A percentile compares a stretch with the other conserved stretches of the same genome.
phyloP scores from a whole-genome alignment of 1,140 invertebrate genomes.

The Diuraphis noxia region DNA sequence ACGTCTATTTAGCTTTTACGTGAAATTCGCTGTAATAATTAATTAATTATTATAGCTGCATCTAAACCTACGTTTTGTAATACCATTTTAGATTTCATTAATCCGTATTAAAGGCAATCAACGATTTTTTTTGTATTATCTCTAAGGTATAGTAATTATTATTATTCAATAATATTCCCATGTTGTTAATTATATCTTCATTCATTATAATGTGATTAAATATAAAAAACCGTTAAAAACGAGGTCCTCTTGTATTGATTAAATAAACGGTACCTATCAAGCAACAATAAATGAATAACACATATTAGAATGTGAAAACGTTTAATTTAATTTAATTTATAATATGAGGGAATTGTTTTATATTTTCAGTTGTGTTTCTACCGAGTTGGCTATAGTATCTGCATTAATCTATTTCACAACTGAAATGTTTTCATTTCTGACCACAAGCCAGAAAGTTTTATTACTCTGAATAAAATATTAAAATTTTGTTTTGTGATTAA shows the following conservation, averaged over 20 bases:
- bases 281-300: background rate
- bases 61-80: too few species aligned
- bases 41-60: too few species aligned
- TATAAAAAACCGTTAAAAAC: background rate
- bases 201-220: background rate
- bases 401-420: background rate
- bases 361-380: background rate
- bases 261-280: background rate
- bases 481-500: background rate
- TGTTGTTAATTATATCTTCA: background rate
- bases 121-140: too few species aligned
- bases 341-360: background rate
- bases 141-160: background rate
- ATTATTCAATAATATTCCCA: background rate
- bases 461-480: background rate
- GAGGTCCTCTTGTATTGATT: background rate
- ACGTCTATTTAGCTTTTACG: too few species aligned
- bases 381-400: background rate
- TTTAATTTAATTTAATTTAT: background rate
- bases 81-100: too few species aligned
- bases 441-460: background rate
- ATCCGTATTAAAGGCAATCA: too few species aligned
- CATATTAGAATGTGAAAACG: background rate
- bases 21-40: too few species aligned
- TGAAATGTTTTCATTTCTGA: background rate